Evolutionary conservation across 1,140 invertebrate genomes (phyloP), one percentile per base, ranked within the genome.

Genomic region (Rhizoglyphus robini): DNA sequence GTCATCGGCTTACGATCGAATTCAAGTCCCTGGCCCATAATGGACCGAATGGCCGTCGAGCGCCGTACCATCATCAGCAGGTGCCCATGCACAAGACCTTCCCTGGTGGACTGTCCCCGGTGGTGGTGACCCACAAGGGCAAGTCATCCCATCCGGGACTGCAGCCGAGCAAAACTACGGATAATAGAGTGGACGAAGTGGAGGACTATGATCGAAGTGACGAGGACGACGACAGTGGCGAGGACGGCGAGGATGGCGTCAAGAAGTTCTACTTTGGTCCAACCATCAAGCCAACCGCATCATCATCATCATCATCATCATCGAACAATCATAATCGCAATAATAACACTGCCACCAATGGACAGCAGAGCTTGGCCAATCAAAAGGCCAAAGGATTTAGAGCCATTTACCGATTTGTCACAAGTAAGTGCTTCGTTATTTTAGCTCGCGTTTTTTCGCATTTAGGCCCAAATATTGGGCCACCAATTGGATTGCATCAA

Each of bases 381-480:
- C 48, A 51, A 51, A 1, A 27, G 71, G 79, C 83, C 36, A 82
- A 83, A 73, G 90, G 90, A 65, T 95, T 94, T 76, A 85, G 86
- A 73, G 88, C 89, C 47, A 83, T 83, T 25, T 95, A 89, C 76
- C 83, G 81, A 67, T 95, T 93, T 77, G 84, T 86, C 20, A 87
- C 88, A 81, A 89, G 90, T 93, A 80, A 84, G 84, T 82, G n/a
- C n/a, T n/a, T n/a, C n/a, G n/a, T n/a, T n/a, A n/a, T n/a, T n/a
- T n/a, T n/a, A n/a, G n/a, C n/a, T n/a, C n/a, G n/a, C n/a, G n/a
- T n/a, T n/a, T n/a, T n/a, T n/a, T n/a, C n/a, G n/a, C n/a, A n/a
- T n/a, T n/a, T n/a, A n/a, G n/a, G n/a, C n/a, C n/a, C n/a, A n/a
- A n/a, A n/a, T n/a, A n/a, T n/a, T n/a, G n/a, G n/a, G n/a, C n/a